Percentiles rank a stretch among this genome's conserved stretches.
These are phyloP conservation scores for Phalacrocorax aristotelis DNA, from an alignment of 2,113 vertebrate species.

Conservation along the genomic window DNA sequence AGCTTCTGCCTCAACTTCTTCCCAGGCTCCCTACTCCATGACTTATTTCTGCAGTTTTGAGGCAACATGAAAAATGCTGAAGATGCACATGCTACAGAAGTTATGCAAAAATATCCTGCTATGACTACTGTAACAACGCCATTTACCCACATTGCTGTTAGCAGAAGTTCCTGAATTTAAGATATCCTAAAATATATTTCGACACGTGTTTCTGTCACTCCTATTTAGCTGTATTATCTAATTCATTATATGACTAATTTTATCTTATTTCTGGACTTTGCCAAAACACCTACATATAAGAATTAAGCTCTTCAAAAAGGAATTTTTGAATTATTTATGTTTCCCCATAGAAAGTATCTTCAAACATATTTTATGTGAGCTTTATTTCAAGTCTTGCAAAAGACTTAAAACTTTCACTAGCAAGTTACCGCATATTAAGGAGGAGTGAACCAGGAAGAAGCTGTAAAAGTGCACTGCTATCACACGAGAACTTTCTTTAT, in stretches of 20 bases:
- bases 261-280: background rate
- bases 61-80: background rate
- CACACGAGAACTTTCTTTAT: background rate
- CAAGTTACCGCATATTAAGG: background rate
- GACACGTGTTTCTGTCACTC: background rate
- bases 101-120: background rate
- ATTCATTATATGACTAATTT: background rate
- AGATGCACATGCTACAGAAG: background rate
- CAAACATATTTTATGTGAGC: background rate
- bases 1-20: background rate
- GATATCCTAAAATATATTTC: background rate
- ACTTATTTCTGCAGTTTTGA: background rate
- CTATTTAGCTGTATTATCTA: background rate
- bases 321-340: background rate
- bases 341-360: background rate
- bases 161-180: background rate
- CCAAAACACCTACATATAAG: conserved; percentile 3
- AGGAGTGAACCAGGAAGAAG: background rate
- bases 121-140: background rate
- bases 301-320: background rate
- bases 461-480: background rate
- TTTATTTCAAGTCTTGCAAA: background rate
- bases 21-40: background rate
- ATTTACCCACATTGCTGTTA: background rate
- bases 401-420: background rate